Evolutionary conservation across 2,113 vertebrate species (phyloP), one percentile per base, ranked within the genome.

Genomic region (Oreochromis spilurus): DNA sequence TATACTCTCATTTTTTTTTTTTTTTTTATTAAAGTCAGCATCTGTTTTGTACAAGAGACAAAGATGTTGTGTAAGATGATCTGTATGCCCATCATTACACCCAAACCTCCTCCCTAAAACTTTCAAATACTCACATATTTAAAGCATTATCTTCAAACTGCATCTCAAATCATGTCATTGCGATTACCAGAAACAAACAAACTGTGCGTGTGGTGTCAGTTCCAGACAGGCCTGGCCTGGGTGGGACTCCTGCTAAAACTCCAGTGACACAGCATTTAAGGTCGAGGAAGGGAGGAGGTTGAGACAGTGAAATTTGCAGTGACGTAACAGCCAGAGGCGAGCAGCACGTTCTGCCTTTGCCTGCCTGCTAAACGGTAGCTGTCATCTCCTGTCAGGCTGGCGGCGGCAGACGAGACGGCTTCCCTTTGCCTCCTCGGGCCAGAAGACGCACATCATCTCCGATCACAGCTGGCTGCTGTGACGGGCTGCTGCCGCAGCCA

Each of bases 381-480:
- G 85, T 93, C 92, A 89, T 65, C 87, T 89, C 89, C 81, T 82
- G 72, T 94, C 89, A 90, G 57, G 82, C 90, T 45, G 78, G 55
- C 72, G 77, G 88, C 45, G 4, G 60, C 83, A 88, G 86, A 93
- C 78, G 62, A 86, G 83, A 83, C 21, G n/a, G 79, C 82, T 87
- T 88, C 88, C 50, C 31, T 87, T 29, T 67, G 57, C 77, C 29
- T 88, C 90, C 89, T 12, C 79, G 2, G 83, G 91, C 89, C 89
- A 84, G 75, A 90, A 88, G 85, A 92, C 43, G 31, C 75, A 75
- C 91, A 87, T 94, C 90, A 93, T 38, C 84, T 91, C 89, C 86
- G 38, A 91, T 93, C 93, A 90, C 54, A 81, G 84, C 82, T 9
- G 67, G 60, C 85, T 82, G 34, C 87, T 36, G 87, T 92, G 92